phyloP scores from a whole-genome alignment of 2,113 vertebrate species.

The Tragelaphus scriptus region DNA sequence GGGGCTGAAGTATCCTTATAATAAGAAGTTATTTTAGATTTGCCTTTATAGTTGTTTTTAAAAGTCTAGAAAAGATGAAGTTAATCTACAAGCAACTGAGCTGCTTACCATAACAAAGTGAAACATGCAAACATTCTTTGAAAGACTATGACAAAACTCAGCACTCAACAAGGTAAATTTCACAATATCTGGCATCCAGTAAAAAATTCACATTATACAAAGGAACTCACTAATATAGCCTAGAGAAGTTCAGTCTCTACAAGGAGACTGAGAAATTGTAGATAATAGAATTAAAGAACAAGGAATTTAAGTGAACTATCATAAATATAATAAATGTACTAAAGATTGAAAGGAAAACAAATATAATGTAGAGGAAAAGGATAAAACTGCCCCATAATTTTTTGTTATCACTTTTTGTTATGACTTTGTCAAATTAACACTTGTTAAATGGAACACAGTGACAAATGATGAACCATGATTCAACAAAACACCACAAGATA shows the following conservation, averaged over 20 bases:
- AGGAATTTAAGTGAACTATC: not conserved
- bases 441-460: too few species aligned
- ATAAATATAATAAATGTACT: not conserved
- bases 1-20: not conserved
- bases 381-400: too few species aligned
- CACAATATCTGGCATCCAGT: not conserved
- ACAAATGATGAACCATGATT: too few species aligned
- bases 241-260: not conserved
- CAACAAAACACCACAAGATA: too few species aligned
- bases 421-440: too few species aligned
- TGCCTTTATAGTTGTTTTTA: not conserved
- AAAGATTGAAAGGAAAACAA: not conserved
- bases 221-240: not conserved
- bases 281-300: not conserved
- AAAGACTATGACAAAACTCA: not conserved
- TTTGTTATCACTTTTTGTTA: too few species aligned
- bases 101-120: not conserved
- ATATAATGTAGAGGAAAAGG: too few species aligned
- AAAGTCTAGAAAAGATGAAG: not conserved
- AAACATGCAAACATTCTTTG: not conserved
- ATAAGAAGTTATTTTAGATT: not conserved
- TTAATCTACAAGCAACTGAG: not conserved
- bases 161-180: not conserved
- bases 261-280: not conserved
- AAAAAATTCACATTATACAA: not conserved